These are phyloP conservation scores for Lates calcarifer DNA, from an alignment of 2,113 vertebrate species.

Conservation along the genomic window DNA sequence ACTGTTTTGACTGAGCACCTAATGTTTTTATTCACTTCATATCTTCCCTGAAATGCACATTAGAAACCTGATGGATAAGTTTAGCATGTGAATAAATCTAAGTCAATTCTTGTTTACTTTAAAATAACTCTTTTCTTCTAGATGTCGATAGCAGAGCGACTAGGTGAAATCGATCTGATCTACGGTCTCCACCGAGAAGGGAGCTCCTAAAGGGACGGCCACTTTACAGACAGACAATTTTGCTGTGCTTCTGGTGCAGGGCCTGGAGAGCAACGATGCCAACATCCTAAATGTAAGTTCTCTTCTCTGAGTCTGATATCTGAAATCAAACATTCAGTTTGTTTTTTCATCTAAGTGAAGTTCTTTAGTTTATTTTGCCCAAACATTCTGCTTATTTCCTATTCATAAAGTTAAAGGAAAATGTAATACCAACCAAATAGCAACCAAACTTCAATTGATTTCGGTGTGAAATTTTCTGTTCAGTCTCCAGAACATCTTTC, in stretches of 20 bases:
- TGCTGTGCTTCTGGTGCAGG: slow-evolving; percentile 93
- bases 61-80: not conserved
- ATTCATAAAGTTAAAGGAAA: not conserved
- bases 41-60: too few relatives aligned
- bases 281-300: slow-evolving; percentile 93
- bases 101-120: not conserved
- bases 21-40: too few relatives aligned
- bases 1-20: not conserved
- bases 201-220: slow-evolving; percentile 81
- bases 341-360: not conserved
- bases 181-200: slow-evolving; percentile 64
- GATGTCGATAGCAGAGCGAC: slow-evolving; percentile 94
- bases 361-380: not conserved
- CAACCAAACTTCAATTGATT: not conserved
- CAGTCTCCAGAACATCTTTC: not conserved
- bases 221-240: slow-evolving; percentile 92
- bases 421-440: not conserved
- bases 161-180: slow-evolving; percentile 91
- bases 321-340: not conserved
- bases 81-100: not conserved
- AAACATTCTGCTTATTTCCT: not conserved
- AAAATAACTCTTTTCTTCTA: slow-evolving; percentile 49
- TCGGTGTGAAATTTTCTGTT: not conserved
- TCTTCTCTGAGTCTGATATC: not conserved
- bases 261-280: slow-evolving; percentile 93